Evolutionary conservation across 1,140 invertebrate species (phyloP), one percentile per base, ranked within the genome.

Genomic region (Lethrus apterus): DNA sequence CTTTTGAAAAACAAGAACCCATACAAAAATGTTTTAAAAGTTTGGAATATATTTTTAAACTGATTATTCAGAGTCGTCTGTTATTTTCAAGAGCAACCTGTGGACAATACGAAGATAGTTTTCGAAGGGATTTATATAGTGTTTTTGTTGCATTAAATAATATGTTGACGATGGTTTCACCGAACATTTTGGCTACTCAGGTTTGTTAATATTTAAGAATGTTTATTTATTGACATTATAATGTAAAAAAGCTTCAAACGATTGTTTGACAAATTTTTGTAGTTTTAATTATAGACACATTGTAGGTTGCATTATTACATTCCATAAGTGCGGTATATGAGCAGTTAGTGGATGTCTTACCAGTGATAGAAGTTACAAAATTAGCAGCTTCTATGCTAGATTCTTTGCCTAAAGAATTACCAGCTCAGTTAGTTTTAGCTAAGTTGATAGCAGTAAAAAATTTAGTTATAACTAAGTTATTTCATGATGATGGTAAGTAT

Each of bases 41-140:
- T 0, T 71, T 96, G 5, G 92, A 95, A 64, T 95, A 93, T 51
- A 90, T 98, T 56, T 93, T 97, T 67, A 92, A 96, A 56, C 83
- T 98, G 53, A 89, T 97, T 4, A 92, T 98, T 9, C 87, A 93
- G 52, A 96, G 93, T 20, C 74, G 93, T 17, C 64, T 88, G 11
- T 66, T 97, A 2, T 97, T 95, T 74, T 81, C 89, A 0, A 74
- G 86, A 11, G 89, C 90, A 1, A 93, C 86, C 0, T 86, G 87
- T 2, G 86, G 86, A 0, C 83, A 89, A 60, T 88, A 86, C 55
- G 88, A 92, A 60, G 89, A 93, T 57, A 86, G 80, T 48, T 93
- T 94, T 60, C 71, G 78, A 2, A 62, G 79, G 3, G 87, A 92
- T 62, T 70, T 94, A 3, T 76, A 84, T 34, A 75, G 74, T 7